These are phyloP conservation scores for Eurosta solidaginis DNA, from an alignment of 1,140 invertebrate genomes.

Conservation along the genomic window DNA sequence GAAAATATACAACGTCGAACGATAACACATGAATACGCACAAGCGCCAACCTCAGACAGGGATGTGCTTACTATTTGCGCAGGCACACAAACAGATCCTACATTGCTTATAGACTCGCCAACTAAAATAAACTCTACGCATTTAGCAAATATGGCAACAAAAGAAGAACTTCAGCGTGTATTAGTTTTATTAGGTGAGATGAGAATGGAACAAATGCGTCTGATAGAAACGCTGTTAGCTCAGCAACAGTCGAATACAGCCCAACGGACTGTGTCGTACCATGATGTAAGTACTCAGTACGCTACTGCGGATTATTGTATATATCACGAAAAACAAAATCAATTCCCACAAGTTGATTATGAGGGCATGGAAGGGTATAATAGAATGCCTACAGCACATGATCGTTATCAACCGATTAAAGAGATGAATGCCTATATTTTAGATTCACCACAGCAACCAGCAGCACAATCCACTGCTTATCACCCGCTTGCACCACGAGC, in stretches of 20 bases:
- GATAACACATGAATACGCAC: not conserved
- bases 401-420: not conserved
- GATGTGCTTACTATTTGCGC: constrained; percentile 55
- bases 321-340: not conserved
- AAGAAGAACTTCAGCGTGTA: constrained; percentile 21
- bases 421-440: not conserved
- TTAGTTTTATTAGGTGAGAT: constrained; percentile 37
- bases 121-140: not conserved
- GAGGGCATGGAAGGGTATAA: not conserved
- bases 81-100: constrained; percentile 48
- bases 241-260: not conserved
- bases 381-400: not conserved
- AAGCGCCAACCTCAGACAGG: not conserved
- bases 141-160: constrained; percentile 3
- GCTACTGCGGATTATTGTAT: not conserved
- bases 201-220: constrained; percentile 43
- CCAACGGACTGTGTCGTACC: not conserved
- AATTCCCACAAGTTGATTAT: not conserved
- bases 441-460: constrained; percentile 32
- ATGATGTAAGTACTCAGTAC: not conserved
- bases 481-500: constrained; percentile 11
- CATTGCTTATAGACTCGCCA: not conserved
- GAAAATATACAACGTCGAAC: not conserved
- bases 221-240: constrained; percentile 31
- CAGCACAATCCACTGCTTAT: constrained; percentile 51